phyloP scores from a whole-genome alignment of 2,888 invertebrate species.

The Hydrotaea diabolus region DNA sequence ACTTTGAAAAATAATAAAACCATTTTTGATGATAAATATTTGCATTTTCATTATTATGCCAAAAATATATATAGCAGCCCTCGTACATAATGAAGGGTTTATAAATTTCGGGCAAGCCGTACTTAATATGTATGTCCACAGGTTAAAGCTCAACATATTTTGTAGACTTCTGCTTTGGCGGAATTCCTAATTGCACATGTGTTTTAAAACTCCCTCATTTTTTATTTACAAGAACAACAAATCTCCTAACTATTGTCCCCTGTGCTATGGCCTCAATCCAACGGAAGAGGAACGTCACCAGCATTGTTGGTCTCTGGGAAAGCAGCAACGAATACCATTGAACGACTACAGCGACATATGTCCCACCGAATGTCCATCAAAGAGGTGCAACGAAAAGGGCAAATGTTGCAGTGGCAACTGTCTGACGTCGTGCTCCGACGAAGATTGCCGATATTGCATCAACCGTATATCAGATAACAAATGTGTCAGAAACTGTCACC shows the following conservation, averaged over 20 bases:
- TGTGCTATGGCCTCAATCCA: constrained; percentile 79
- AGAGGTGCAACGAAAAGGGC: constrained; percentile 28
- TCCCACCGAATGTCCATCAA: not conserved
- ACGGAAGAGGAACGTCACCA: constrained; percentile 55
- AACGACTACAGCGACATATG: constrained; percentile 49
- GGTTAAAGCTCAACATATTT: not conserved
- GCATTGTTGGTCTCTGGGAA: constrained; percentile 89
- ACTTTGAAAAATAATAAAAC: too few relatives aligned
- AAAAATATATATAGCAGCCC: too few relatives aligned
- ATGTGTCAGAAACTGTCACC: constrained; percentile 46
- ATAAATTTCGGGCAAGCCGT: too few relatives aligned
- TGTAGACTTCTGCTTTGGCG: too few relatives aligned
- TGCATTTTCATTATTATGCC: too few relatives aligned
- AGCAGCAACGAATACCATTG: constrained; percentile 67
- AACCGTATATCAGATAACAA: constrained; percentile 35
- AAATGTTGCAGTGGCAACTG: constrained; percentile 34
- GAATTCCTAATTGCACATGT: too few relatives aligned
- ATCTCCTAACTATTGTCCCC: constrained; percentile 85
- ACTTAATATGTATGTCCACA: too few relatives aligned
- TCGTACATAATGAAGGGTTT: too few relatives aligned
- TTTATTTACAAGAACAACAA: constrained; percentile 82
- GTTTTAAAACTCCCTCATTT: too few relatives aligned
- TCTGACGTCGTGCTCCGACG: constrained; percentile 43
- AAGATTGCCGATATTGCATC: constrained; percentile 73
- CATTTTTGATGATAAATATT: too few relatives aligned